Evolutionary conservation across 2,888 invertebrate genomes (phyloP).

Genomic region (Mythimna lalbum): DNA sequence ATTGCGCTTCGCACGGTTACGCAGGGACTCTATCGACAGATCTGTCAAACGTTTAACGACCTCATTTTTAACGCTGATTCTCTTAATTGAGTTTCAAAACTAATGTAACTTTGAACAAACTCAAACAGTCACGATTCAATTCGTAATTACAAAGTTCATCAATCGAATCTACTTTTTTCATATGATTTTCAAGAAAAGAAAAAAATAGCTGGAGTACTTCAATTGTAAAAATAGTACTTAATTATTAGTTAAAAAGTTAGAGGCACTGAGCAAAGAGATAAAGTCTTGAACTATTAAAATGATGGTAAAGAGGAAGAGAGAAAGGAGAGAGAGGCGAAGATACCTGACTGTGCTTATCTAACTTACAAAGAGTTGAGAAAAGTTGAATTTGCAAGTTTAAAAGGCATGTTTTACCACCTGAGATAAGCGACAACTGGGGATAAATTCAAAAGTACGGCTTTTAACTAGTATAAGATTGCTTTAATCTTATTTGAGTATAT

Average conservation of each 20-base stretch:
- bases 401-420: constrained; percentile 65
- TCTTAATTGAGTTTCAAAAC: constrained; percentile 55
- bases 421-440: constrained; percentile 58
- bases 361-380: constrained; percentile 64
- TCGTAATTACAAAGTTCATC: constrained; percentile 21
- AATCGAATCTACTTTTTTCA: constrained; percentile 3
- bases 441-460: constrained; percentile 44
- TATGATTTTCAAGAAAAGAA: not conserved
- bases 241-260: constrained; percentile 11
- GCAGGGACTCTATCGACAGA: constrained; percentile 62
- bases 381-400: constrained; percentile 64
- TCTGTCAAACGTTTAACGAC: constrained; percentile 52
- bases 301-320: constrained; percentile 22
- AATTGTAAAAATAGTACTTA: not conserved
- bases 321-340: constrained; percentile 29
- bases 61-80: constrained; percentile 56
- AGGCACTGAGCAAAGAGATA: constrained; percentile 19
- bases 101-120: constrained; percentile 57
- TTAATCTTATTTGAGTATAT: constrained; percentile 11
- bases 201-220: not conserved
- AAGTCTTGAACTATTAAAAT: constrained; percentile 44
- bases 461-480: constrained; percentile 22
- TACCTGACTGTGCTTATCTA: constrained; percentile 60
- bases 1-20: constrained; percentile 72
- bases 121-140: constrained; percentile 30